phyloP scores from a whole-genome alignment of 2,888 invertebrate genomes.

The Macrophya annulata region DNA sequence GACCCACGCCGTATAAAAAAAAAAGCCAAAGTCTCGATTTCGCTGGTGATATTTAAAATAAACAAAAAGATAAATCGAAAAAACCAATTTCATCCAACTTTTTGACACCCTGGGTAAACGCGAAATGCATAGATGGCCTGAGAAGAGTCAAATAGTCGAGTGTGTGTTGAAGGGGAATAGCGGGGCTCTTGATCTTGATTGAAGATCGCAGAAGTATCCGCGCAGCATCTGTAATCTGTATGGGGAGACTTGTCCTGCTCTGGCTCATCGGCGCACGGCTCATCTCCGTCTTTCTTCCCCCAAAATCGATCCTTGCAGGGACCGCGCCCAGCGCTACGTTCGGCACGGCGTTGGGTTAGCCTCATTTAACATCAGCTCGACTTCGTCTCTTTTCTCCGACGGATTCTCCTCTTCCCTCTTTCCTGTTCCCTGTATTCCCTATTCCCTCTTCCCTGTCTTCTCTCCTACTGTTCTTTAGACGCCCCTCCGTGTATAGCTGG shows the following conservation, averaged over 20 bases:
- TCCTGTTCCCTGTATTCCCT: constrained; percentile 19
- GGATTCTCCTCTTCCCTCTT: constrained; percentile 55
- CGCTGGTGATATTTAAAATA: not conserved
- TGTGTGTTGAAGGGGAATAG: constrained; percentile 5
- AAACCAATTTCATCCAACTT: not conserved
- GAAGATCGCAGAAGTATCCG: constrained; percentile 51
- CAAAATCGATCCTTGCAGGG: constrained; percentile 77
- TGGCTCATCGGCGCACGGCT: constrained; percentile 63
- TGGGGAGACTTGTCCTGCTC: constrained; percentile 63
- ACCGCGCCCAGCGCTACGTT: constrained; percentile 75
- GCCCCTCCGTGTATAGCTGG: constrained; percentile 41
- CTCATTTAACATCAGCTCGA: constrained; percentile 71
- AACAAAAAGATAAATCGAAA: not conserved
- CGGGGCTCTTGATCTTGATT: constrained; percentile 44
- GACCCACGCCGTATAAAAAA: not conserved
- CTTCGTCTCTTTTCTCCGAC: constrained; percentile 57
- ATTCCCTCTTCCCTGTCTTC: constrained; percentile 54
- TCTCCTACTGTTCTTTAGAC: constrained; percentile 62
- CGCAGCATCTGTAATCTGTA: constrained; percentile 54
- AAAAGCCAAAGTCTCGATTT: not conserved
- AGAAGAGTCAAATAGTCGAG: constrained; percentile 25
- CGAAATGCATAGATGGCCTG: constrained; percentile 9
- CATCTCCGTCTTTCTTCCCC: constrained; percentile 67
- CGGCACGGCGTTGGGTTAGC: constrained; percentile 69
- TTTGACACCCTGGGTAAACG: not conserved